phyloP scores from a whole-genome alignment of 2,888 invertebrate species.

The Chalcis sispes region DNA sequence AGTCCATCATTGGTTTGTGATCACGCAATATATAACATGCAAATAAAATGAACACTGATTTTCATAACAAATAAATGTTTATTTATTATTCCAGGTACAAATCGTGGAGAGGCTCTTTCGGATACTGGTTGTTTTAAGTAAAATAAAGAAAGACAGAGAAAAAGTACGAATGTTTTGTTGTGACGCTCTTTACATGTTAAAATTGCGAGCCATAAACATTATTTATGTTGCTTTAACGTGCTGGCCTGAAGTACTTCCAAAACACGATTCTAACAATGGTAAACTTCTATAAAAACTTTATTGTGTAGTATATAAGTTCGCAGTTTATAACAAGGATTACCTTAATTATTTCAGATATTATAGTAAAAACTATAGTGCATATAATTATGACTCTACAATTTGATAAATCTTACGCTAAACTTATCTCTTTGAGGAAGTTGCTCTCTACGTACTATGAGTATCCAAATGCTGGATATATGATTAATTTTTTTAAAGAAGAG shows the following conservation, averaged over 20 bases:
- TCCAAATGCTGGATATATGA: constrained; percentile 66
- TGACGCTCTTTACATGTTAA: constrained; percentile 75
- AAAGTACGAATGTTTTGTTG: constrained; percentile 75
- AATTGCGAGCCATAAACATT: constrained; percentile 70
- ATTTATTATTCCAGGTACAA: constrained; percentile 58
- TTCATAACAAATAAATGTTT: constrained; percentile 47
- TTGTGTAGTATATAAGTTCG: constrained; percentile 51
- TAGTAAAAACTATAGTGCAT: constrained; percentile 74
- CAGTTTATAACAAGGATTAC: constrained; percentile 47
- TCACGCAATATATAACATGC: not conserved
- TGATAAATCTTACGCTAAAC: constrained; percentile 67
- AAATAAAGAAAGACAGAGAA: constrained; percentile 74
- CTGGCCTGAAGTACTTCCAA: constrained; percentile 77
- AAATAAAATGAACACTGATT: constrained; percentile 22
- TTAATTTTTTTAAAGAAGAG: constrained; percentile 62
- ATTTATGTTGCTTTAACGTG: constrained; percentile 74
- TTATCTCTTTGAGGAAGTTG: constrained; percentile 69
- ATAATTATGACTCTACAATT: constrained; percentile 68
- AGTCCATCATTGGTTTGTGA: constrained; percentile 53
- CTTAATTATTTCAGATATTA: constrained; percentile 66
- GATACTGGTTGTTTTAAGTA: constrained; percentile 65
- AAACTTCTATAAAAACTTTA: constrained; percentile 56
- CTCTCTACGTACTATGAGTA: constrained; percentile 74
- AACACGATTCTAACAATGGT: constrained; percentile 64
- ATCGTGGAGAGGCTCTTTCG: constrained; percentile 64